Percentiles rank a stretch among this genome's conserved stretches.
Conservation (phyloP, 1,140 invertebrate species). For the Delia radicum region DNA sequence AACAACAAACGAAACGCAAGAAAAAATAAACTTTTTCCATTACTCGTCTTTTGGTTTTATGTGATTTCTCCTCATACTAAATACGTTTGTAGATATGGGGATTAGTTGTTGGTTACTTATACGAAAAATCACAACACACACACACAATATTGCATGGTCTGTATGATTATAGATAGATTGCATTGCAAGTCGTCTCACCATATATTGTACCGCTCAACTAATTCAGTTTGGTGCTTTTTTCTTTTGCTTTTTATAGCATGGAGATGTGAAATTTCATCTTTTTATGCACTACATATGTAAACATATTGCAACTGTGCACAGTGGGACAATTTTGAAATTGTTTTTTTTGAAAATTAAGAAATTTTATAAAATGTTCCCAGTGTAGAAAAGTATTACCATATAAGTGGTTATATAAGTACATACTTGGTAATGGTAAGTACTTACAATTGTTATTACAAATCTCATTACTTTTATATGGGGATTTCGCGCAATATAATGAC, state of each 20-base stretch:
- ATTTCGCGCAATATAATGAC: no score
- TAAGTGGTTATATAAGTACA: no score
- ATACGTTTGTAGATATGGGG: background rate
- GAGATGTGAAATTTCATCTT: conserved; percentile 18
- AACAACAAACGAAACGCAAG: no score
- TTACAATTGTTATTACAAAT: no score
- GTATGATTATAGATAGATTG: background rate
- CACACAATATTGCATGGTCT: background rate
- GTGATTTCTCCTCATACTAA: background rate
- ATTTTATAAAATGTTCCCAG: no score
- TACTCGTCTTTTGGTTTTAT: background rate
- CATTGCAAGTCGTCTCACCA: conserved; percentile 1
- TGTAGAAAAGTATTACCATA: no score
- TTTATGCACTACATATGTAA: background rate
- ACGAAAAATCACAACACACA: background rate
- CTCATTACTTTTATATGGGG: no score
- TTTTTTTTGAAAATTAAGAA: no score
- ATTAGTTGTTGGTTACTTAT: background rate
- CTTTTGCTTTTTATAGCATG: background rate
- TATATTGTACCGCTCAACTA: background rate
- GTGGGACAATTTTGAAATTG: background rate
- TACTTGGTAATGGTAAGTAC: no score
- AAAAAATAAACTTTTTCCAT: background rate
- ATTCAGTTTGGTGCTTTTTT: background rate
- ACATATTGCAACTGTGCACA: background rate